A percentile compares a stretch with the other conserved stretches of the same genome.
These are phyloP conservation scores for Apocheima hispidaria DNA, from an alignment of 2,888 invertebrate genomes.

Conservation along the genomic window DNA sequence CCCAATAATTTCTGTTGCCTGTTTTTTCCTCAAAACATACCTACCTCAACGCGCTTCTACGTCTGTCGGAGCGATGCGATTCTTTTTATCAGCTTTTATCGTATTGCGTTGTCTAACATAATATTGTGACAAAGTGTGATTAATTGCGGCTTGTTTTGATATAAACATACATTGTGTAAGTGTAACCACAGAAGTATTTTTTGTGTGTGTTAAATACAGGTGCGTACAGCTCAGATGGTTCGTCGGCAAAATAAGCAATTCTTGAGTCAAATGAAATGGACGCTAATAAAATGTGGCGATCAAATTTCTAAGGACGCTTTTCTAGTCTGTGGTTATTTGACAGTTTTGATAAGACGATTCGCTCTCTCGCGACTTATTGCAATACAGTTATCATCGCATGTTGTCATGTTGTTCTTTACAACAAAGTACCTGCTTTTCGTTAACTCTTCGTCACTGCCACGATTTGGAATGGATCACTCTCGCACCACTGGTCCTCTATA, in stretches of 20 bases:
- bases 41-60: not conserved
- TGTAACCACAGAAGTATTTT: constrained; percentile 49
- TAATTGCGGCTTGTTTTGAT: constrained; percentile 24
- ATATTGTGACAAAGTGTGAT: constrained; percentile 27
- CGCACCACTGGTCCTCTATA: too few species aligned
- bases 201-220: constrained; percentile 27
- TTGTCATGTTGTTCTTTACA: too few species aligned
- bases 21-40: constrained; percentile 20
- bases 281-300: not conserved
- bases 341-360: too few species aligned
- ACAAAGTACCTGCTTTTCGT: too few species aligned
- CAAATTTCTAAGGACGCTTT: not conserved
- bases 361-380: too few species aligned
- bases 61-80: not conserved
- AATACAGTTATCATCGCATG: too few species aligned
- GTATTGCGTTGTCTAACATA: constrained; percentile 12
- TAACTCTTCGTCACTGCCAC: too few species aligned
- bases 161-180: constrained; percentile 24
- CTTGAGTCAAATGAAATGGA: constrained; percentile 8
- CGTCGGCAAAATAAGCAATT: constrained; percentile 46
- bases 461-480: too few species aligned
- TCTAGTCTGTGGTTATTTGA: too few species aligned
- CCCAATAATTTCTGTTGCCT: constrained; percentile 35
- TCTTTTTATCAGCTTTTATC: constrained; percentile 8
- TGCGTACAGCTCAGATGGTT: constrained; percentile 51